Conservation (phyloP, 2,888 invertebrate genomes). For the Melanargia galathea region DNA sequence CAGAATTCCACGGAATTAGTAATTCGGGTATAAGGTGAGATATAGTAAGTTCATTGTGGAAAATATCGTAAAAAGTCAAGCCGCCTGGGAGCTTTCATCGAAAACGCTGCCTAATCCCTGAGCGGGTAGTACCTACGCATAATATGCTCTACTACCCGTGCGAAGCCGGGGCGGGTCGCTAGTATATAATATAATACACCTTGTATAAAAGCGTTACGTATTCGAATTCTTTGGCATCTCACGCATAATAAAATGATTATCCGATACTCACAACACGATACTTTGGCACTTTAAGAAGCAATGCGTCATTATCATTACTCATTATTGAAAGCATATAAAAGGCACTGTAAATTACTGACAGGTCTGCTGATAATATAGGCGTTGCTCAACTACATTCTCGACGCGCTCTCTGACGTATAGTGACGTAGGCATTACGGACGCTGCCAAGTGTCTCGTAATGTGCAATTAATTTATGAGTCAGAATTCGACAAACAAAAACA, state of each 20-base stretch:
- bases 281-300: conserved; percentile 8
- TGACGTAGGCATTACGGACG: conserved; percentile 22
- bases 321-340: conserved; percentile 17
- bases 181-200: too few species aligned
- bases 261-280: not conserved
- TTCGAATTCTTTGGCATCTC: conserved; percentile 7
- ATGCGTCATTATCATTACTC: conserved; percentile 15
- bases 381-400: conserved; percentile 12
- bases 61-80: too few species aligned
- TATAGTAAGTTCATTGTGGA: too few species aligned
- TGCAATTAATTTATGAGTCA: conserved; percentile 22
- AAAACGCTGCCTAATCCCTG: too few species aligned
- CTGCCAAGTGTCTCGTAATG: conserved; percentile 18
- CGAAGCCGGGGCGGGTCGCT: too few species aligned
- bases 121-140: too few species aligned
- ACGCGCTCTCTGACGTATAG: conserved; percentile 15
- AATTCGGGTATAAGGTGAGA: too few species aligned
- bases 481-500: not conserved
- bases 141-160: too few species aligned
- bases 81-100: too few species aligned
- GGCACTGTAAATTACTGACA: conserved; percentile 19
- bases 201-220: not conserved
- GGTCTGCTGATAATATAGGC: conserved; percentile 5
- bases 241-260: conserved; percentile 14
- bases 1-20: too few species aligned